These are phyloP conservation scores for Podabrus alpinus DNA, from an alignment of 2,888 invertebrate genomes.

Conservation along the genomic window DNA sequence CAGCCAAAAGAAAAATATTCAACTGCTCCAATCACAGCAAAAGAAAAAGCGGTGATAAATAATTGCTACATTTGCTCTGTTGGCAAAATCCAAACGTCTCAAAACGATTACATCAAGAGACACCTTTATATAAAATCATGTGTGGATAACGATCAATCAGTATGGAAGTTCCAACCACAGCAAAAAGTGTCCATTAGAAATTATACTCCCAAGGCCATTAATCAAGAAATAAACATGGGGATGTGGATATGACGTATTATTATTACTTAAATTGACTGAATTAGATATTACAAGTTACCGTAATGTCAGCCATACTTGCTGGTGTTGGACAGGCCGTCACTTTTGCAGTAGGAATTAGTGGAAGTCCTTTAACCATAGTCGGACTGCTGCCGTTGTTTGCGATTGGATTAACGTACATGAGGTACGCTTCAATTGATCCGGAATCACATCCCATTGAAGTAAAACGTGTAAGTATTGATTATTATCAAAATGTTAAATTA, in stretches of 20 bases:
- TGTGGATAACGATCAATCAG: constrained; percentile 53
- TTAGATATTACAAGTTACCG: constrained; percentile 37
- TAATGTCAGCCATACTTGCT: constrained; percentile 57
- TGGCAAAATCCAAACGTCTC: constrained; percentile 34
- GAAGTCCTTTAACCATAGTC: constrained; percentile 64
- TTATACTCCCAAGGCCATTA: constrained; percentile 72
- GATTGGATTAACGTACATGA: constrained; percentile 78
- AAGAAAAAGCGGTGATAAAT: constrained; percentile 11
- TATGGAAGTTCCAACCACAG: constrained; percentile 50
- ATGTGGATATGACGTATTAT: constrained; percentile 66
- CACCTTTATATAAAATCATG: constrained; percentile 63
- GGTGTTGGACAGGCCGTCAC: constrained; percentile 54
- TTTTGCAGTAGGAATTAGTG: constrained; percentile 48
- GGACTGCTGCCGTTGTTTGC: constrained; percentile 81
- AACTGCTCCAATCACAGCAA: constrained; percentile 21
- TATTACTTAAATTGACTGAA: not conserved
- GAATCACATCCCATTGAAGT: constrained; percentile 77
- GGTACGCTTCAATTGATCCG: constrained; percentile 81
- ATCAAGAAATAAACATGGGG: constrained; percentile 64
- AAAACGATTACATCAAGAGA: constrained; percentile 57
- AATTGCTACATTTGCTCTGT: not conserved
- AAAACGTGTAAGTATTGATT: constrained; percentile 64
- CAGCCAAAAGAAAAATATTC: constrained; percentile 25
- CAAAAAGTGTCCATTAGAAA: constrained; percentile 68
- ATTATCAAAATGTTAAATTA: not conserved